These are phyloP conservation scores for Micromys minutus DNA, from an alignment of 2,113 vertebrate genomes.

Conservation along the genomic window DNA sequence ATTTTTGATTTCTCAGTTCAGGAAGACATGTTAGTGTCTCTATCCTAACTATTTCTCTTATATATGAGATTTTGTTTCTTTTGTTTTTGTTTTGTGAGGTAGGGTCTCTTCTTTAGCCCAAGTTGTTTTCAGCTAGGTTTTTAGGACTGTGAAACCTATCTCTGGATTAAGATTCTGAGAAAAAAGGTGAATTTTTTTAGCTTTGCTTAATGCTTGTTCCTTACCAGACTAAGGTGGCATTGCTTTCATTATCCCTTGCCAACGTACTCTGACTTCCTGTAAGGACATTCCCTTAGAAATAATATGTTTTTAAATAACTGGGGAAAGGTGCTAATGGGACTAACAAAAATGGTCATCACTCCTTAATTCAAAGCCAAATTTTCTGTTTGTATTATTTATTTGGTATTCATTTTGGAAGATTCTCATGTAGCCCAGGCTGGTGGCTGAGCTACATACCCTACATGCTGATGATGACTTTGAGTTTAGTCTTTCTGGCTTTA, in stretches of 20 bases:
- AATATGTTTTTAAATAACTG: not conserved
- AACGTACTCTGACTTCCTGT: not conserved
- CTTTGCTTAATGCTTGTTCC: slow-evolving; percentile 27
- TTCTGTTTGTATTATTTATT: not conserved
- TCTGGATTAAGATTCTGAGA: slow-evolving; percentile 19
- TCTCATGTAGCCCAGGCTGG: not conserved
- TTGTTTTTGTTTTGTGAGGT: not conserved
- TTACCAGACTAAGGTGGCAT: slow-evolving; percentile 13
- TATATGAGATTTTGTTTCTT: not conserved
- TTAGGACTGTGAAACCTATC: not conserved
- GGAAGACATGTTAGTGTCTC: not conserved
- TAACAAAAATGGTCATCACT: not conserved
- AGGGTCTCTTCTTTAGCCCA: not conserved
- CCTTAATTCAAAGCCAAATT: slow-evolving; percentile 33
- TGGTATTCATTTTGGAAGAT: not conserved
- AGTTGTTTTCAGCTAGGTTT: not conserved
- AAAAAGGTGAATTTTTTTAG: slow-evolving; percentile 30
- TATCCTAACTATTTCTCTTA: slow-evolving; percentile 7
- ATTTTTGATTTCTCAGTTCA: slow-evolving; percentile 52
- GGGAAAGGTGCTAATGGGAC: not conserved
- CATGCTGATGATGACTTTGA: not conserved
- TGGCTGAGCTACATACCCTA: not conserved
- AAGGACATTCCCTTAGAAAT: not conserved
- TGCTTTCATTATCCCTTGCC: slow-evolving; percentile 14
- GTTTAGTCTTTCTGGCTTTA: not conserved